Conservation (phyloP, 2,888 invertebrate species). For the Imbricaverruca yamaguchii region DNA sequence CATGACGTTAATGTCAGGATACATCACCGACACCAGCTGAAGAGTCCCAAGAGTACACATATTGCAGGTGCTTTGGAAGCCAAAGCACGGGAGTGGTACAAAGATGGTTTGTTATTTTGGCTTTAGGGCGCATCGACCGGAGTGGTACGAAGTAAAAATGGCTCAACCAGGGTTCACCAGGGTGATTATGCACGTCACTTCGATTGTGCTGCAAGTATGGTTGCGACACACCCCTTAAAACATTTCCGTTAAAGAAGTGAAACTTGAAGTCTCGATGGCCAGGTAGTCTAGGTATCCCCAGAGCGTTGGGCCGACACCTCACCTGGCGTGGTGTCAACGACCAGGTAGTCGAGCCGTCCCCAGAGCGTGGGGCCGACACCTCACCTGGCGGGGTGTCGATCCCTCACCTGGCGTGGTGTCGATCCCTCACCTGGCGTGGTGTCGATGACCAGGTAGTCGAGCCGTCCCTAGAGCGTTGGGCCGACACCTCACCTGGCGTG, state of each 20-base stretch:
- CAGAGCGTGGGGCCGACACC: constrained; percentile 46
- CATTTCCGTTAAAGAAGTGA: background rate
- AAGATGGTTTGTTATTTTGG: too few relatives aligned
- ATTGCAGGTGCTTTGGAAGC: too few relatives aligned
- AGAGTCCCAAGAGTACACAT: too few relatives aligned
- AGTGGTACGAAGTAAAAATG: too few relatives aligned
- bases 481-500: constrained; percentile 57
- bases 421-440: too few relatives aligned
- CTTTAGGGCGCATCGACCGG: too few relatives aligned
- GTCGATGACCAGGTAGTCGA: too few relatives aligned
- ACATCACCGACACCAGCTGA: too few relatives aligned
- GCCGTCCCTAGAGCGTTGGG: background rate
- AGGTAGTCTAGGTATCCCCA: constrained; percentile 87
- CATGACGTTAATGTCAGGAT: too few relatives aligned
- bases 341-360: constrained; percentile 78
- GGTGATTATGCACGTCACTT: background rate
- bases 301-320: constrained; percentile 28
- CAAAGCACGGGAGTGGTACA: too few relatives aligned
- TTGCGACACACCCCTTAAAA: background rate
- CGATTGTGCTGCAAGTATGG: background rate
- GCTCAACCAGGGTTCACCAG: too few relatives aligned
- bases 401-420: background rate
- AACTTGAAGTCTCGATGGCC: constrained; percentile 75
- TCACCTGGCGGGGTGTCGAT: background rate
- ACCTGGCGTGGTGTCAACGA: constrained; percentile 89